Base-by-base conservation (phyloP, 2,797 vertebrate species). In the Apodemus agrarius region DNA sequence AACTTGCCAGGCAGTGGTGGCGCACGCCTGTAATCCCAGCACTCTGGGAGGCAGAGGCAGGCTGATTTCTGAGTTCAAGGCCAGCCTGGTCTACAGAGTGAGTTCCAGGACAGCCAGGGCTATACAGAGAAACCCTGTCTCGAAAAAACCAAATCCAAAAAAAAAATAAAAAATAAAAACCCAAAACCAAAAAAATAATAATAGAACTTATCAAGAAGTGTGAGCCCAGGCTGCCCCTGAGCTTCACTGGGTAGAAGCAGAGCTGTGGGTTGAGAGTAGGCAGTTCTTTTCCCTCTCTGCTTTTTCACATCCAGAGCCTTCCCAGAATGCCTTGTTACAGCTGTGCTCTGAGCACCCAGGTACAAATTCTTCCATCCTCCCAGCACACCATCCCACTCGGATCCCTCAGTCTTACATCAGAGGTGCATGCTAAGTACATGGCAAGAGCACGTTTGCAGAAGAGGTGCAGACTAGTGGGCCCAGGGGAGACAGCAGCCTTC, bases 401-500 rank as follows among this genome's bases (percentile, higher is more conserved):
- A 94, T 49, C 84, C 67, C 76, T 65, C 17, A 13, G 40, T 87
- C 94, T 90, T 84, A 84, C 29, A 8, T 59, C 22, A 54, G 82
- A 81, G 34, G 29, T 37, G 67, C 24, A 85, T 19, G 34, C 75
- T 83, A 21, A 65, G 49, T 59, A 37, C 54, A 34, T 67, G 54
- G 37, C 52, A 63, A 85, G 74, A 95, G 37, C 79, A 81, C 91
- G 8, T 75, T 74, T 88, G 90, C 74, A 85, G 9, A 85, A 40
- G 61, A 89, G 24, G 76, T 85, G 17, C 46, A 49, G 52, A 72
- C 54, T 34, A 34, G 54, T 65, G 31, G 61, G 16, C 91, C 90
- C 86, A 83, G 54, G 83, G 59, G 69, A 95, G 34, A 84, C 0
- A 10, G 31, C 87, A 93, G 52, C 43, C 59, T 65, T 87, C 61